A percentile compares a stretch with the other conserved stretches of the same genome.
Conservation (phyloP, 2,113 vertebrate genomes). For the Manacus vitellinus region DNA sequence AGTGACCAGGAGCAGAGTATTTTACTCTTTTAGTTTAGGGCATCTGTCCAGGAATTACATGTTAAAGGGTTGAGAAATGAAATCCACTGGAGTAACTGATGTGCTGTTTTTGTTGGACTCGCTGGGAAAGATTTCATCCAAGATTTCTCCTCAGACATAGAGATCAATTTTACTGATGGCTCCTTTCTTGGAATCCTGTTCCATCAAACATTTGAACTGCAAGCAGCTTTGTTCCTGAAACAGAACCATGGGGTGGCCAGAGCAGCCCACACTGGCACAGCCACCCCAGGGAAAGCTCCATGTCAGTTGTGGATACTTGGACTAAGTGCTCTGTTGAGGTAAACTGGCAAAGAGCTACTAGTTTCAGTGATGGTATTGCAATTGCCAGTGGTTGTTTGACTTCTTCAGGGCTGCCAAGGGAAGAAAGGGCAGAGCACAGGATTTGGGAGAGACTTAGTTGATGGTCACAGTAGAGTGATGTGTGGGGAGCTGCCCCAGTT, state of each 20-base stretch:
- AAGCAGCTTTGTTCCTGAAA: background rate
- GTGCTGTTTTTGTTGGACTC: slow-evolving; percentile 51
- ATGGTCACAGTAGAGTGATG: too few species aligned
- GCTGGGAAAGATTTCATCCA: background rate
- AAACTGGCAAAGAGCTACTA: background rate
- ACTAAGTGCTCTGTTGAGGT: background rate
- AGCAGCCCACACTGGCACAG: background rate
- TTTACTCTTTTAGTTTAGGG: slow-evolving; percentile 19
- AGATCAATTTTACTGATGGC: slow-evolving; percentile 55
- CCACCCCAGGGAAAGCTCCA: background rate
- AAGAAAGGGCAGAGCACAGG: background rate
- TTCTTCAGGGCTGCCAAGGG: background rate
- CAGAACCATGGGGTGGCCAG: accelerated
- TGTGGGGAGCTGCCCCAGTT: background rate
- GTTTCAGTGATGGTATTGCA: background rate
- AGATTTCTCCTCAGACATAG: slow-evolving; percentile 15
- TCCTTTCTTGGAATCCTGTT: slow-evolving; percentile 22
- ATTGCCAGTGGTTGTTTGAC: background rate
- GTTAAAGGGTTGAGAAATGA: slow-evolving; percentile 48
- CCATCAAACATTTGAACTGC: background rate
- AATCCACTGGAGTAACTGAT: slow-evolving; percentile 50
- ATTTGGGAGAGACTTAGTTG: background rate
- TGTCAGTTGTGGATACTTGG: background rate
- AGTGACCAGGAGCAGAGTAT: background rate
- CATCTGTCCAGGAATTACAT: slow-evolving; percentile 46